Conservation (phyloP, 2,113 vertebrate genomes). For the Motacilla alba region DNA sequence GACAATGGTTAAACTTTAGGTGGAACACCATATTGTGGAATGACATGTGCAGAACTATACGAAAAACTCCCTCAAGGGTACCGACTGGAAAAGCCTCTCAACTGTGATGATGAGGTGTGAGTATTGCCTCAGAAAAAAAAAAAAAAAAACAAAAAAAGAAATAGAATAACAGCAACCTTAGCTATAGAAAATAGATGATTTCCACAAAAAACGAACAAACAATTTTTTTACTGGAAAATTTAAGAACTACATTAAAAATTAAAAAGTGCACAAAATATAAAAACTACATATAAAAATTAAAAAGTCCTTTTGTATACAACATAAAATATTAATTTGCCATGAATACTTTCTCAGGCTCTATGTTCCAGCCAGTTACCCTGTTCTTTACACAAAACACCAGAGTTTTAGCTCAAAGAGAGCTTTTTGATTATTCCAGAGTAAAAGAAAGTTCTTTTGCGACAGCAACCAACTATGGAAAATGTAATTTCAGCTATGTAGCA, state of each 20-base stretch:
- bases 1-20: conserved; percentile 57
- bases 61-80: conserved; percentile 88
- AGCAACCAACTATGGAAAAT: background rate
- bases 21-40: conserved; percentile 87
- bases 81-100: conserved; percentile 86
- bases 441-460: background rate
- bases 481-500: background rate
- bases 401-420: background rate
- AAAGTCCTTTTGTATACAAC: background rate
- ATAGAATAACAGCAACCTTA: background rate
- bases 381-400: background rate
- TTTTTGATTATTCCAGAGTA: background rate
- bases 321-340: background rate
- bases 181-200: background rate
- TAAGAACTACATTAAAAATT: background rate
- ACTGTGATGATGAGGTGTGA: conserved; percentile 90
- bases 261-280: background rate
- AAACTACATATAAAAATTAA: background rate
- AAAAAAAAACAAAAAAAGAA: fast-evolving
- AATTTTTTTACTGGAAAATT: background rate
- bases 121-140: conserved; percentile 27
- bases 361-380: background rate
- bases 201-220: background rate
- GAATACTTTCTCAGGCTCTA: background rate
- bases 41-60: conserved; percentile 87